These are phyloP conservation scores for Tragelaphus imberbis DNA, from an alignment of 2,113 vertebrate genomes.

Conservation along the genomic window DNA sequence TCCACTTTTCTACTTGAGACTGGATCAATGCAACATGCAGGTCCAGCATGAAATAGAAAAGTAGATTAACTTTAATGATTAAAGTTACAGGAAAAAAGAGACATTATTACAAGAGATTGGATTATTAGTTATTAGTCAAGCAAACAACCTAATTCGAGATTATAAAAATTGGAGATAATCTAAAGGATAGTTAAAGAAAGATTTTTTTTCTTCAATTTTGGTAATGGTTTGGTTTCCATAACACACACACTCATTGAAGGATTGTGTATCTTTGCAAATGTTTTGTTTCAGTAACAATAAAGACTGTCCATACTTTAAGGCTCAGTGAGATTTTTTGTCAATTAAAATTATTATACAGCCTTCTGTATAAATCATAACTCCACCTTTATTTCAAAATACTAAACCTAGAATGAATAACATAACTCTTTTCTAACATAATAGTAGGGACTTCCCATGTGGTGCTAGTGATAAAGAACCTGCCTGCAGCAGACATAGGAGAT, in stretches of 20 bases:
- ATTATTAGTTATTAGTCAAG: not conserved
- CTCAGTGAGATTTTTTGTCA: not conserved
- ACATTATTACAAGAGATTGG: not conserved
- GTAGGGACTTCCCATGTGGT: not conserved
- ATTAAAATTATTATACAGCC: not conserved
- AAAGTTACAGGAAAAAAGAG: not conserved
- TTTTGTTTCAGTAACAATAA: not conserved
- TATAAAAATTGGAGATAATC: not conserved
- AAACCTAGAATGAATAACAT: not conserved
- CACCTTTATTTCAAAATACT: not conserved
- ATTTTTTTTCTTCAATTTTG: not conserved
- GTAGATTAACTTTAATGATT: not conserved
- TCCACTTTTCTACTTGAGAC: not conserved
- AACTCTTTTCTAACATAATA: not conserved
- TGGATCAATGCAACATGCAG: not conserved
- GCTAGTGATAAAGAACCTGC: not conserved
- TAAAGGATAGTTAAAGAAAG: not conserved
- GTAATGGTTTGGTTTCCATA: not conserved
- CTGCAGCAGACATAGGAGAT: not conserved
- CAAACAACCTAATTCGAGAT: not conserved
- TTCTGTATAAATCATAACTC: slow-evolving; percentile 4
- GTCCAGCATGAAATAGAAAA: not conserved
- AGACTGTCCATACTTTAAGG: not conserved
- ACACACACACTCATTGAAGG: not conserved
- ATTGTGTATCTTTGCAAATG: not conserved